These are phyloP conservation scores for Anthonomus grandis DNA, from an alignment of 1,140 invertebrate species.

Conservation along the genomic window DNA sequence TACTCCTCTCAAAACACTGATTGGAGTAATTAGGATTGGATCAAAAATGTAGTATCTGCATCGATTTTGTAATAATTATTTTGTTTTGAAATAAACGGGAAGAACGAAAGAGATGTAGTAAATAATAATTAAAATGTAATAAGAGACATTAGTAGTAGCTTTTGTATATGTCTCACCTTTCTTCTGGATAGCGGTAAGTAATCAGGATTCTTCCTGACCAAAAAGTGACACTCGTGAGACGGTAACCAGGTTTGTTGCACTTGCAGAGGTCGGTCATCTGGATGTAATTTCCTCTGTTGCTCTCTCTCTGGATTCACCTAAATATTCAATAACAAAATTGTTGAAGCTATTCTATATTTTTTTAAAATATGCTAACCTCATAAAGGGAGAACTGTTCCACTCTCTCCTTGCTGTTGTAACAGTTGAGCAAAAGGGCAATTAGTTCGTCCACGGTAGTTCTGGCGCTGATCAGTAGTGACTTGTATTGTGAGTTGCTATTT, in stretches of 20 bases:
- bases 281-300: constrained; percentile 82
- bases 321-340: not conserved
- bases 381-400: constrained; percentile 84
- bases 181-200: constrained; percentile 62
- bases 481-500: constrained; percentile 89
- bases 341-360: no score
- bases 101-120: no score
- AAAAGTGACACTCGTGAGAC: constrained; percentile 66
- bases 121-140: no score
- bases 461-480: constrained; percentile 85
- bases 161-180: no score
- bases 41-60: no score
- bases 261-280: constrained; percentile 78
- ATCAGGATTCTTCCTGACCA: constrained; percentile 73
- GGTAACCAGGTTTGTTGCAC: constrained; percentile 75
- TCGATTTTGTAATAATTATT: no score
- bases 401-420: constrained; percentile 77
- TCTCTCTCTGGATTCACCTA: constrained; percentile 64
- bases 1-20: no score
- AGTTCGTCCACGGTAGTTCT: constrained; percentile 86
- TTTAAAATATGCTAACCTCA: constrained; percentile 60
- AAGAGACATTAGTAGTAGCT: no score
- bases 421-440: constrained; percentile 78
- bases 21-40: no score
- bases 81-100: no score